Conservation (phyloP, 2,113 vertebrate genomes). For the Antennarius striatus region DNA sequence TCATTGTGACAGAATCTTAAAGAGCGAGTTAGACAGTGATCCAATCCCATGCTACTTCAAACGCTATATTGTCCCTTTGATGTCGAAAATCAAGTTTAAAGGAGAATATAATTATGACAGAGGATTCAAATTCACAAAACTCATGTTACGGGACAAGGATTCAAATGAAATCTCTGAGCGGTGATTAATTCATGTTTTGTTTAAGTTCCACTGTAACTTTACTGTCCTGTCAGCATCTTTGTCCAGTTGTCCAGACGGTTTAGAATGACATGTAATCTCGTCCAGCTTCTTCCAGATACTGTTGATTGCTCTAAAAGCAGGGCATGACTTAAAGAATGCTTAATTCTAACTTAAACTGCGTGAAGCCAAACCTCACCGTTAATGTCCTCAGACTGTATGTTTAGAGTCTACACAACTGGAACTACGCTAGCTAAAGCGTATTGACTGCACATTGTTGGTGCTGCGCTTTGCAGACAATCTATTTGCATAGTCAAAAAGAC, state of each 20-base stretch:
- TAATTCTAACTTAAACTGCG: too few species aligned
- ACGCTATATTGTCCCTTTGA: slow-evolving; percentile 81
- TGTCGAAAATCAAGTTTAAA: slow-evolving; percentile 81
- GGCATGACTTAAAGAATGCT: too few species aligned
- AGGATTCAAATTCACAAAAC: slow-evolving; percentile 73
- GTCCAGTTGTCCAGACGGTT: slow-evolving; percentile 2
- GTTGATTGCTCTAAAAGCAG: too few species aligned
- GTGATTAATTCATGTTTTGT: slow-evolving; percentile 44
- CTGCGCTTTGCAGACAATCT: too few species aligned
- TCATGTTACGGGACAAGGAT: slow-evolving; percentile 61
- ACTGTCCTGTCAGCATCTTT: neutral
- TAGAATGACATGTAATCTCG: neutral
- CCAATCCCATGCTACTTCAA: slow-evolving; percentile 83
- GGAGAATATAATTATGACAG: slow-evolving; percentile 75
- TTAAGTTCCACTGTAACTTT: slow-evolving; percentile 26
- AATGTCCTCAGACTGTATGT: too few species aligned
- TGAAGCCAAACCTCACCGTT: too few species aligned
- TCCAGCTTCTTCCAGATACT: neutral
- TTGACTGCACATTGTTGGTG: too few species aligned
- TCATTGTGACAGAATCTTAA: slow-evolving; percentile 78
- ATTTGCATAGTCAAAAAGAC: too few species aligned
- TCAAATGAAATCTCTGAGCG: slow-evolving; percentile 54
- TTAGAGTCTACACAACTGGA: too few species aligned
- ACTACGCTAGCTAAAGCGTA: too few species aligned
- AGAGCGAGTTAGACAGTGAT: slow-evolving; percentile 78